Conservation (phyloP, 2,797 vertebrate species). For the Champsocephalus esox region DNA sequence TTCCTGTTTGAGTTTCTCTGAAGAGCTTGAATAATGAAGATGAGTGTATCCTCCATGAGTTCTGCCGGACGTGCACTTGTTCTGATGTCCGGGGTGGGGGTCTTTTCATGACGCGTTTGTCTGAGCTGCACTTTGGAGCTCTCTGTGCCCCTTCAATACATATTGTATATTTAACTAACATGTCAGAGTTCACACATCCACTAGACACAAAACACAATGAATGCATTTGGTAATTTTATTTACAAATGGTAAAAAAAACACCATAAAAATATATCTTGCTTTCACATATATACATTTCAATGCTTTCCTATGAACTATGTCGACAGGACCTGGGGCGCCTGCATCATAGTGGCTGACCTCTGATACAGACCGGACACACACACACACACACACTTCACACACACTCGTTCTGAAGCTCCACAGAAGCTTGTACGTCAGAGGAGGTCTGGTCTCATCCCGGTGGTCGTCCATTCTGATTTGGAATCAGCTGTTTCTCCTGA, state of each 20-base stretch:
- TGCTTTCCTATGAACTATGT: conserved; percentile 56
- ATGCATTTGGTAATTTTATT: conserved; percentile 73
- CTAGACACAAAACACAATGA: conserved; percentile 37
- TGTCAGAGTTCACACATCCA: conserved; percentile 5
- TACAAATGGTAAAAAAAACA: conserved; percentile 73
- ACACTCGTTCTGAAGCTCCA: conserved; percentile 72
- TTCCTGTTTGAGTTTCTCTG: too few relatives aligned
- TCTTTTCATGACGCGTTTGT: neutral
- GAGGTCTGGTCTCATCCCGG: conserved; percentile 58
- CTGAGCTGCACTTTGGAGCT: neutral
- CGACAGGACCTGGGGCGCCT: conserved; percentile 47
- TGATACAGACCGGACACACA: conserved; percentile 39
- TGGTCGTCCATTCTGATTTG: conserved; percentile 70
- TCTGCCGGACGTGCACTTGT: too few relatives aligned
- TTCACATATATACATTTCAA: conserved; percentile 76
- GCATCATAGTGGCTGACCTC: conserved; percentile 69
- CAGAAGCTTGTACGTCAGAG: conserved; percentile 74
- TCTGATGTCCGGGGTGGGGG: neutral
- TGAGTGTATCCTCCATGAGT: too few relatives aligned
- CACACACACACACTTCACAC: conserved; percentile 41
- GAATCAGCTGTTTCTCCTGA: conserved; percentile 67
- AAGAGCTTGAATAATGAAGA: too few relatives aligned
- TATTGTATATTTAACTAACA: neutral
- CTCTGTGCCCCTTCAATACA: neutral
- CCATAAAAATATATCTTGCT: conserved; percentile 80